Base-by-base conservation (phyloP, 2,797 vertebrate genomes). In the Myotis pilosus region DNA sequence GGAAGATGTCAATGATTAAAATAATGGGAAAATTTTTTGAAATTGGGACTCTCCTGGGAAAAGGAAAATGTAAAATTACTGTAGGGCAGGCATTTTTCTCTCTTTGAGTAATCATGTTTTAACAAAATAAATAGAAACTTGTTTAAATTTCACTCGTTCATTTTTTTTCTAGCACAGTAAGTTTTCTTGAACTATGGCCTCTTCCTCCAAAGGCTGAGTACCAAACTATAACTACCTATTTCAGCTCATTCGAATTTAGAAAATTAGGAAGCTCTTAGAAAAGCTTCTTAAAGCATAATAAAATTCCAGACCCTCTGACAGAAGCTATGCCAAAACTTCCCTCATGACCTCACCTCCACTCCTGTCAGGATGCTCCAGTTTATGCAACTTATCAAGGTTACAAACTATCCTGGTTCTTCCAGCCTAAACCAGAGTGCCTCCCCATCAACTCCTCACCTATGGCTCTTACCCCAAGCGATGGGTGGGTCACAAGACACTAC, bases 171-270 rank as follows among this genome's bases (percentile, higher is more conserved):
- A 74, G 41, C 23, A 89, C 33, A 89, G 36, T 68, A 88, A 79
- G 44, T 96, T 95, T 95, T 79, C 38, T 66, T 82, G 7, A 76
- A 89, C 22, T 55, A 57, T 84, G 13, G 30, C 33, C 22, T 87
- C 86, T 94, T 94, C 57, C 44, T 92, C 78, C 23, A 90, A 90
- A 93, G 91, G 17, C 16, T 95, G 49, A 96, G 57, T 79, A 68
- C 15, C 20, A 71, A 93, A 87, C 72, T 72, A 81, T 84, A 95
- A 79, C 51, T 79, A 47, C 38, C 74, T 87, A 51, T 69, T 82
- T 89, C 47, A 89, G 28, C 74, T 76, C n/a, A 49, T 87, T 78
- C 8, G 4, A 25, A 64, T 81, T 96, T 75, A 96, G 49, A 95
- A 96, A 94, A 89, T 82, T 49, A 95, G 74, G 36, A 78, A 72